Evolutionary conservation across 92 coral and sea anemone species (phyloP).

Genomic region (Parazoanthus swiftii): DNA sequence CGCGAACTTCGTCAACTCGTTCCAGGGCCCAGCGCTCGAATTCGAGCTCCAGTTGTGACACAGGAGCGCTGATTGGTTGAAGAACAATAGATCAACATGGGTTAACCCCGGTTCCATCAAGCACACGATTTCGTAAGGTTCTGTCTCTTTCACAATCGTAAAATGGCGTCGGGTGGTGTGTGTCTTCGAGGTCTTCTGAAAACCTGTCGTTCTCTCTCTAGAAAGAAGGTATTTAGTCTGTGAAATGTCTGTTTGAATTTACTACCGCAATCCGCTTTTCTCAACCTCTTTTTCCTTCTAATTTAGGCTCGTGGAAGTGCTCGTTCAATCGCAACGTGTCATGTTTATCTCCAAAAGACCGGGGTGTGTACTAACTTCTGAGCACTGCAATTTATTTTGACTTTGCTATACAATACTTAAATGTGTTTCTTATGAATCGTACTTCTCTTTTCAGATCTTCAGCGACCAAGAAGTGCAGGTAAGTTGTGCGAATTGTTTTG

Average conservation of each 20-base stretch:
- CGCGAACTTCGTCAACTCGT: background rate
- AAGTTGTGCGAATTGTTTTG: background rate
- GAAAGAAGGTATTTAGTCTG: background rate
- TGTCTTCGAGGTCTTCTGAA: conserved; percentile 16
- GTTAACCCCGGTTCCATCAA: background rate
- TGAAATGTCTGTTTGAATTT: background rate
- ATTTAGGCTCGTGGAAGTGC: background rate
- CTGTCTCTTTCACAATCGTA: conserved; percentile 13
- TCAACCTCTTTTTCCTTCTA: background rate
- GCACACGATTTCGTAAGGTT: background rate
- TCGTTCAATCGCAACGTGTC: conserved; percentile 39
- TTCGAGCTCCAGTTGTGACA: background rate
- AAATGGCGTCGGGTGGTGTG: conserved; percentile 37
- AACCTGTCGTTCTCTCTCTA: conserved; percentile 21
- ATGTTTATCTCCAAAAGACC: conserved; percentile 22
- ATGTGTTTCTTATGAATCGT: background rate
- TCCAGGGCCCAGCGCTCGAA: background rate
- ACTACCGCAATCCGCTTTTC: background rate
- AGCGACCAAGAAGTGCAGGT: conserved; percentile 42
- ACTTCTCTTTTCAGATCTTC: conserved; percentile 8
- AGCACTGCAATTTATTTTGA: background rate
- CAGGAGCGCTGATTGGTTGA: conserved; percentile 2
- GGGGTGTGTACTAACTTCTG: conserved; percentile 24
- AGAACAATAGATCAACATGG: background rate
- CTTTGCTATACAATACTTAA: background rate